phyloP scores from a whole-genome alignment of 2,888 invertebrate genomes.

The Stenurella melanura region DNA sequence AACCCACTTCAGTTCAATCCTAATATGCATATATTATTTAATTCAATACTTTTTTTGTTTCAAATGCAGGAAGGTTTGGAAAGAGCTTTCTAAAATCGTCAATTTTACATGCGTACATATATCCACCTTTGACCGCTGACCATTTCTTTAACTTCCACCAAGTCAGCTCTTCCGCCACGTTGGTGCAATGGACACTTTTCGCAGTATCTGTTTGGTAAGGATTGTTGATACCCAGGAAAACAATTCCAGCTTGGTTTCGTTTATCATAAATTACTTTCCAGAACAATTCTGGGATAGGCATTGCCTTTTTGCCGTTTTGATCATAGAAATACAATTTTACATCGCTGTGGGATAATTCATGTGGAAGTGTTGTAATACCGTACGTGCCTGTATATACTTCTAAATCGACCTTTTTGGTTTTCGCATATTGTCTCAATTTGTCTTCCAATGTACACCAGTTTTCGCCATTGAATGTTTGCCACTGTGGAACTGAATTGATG shows the following conservation, averaged over 20 bases:
- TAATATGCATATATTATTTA: slow-evolving; percentile 32
- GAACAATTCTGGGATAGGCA: slow-evolving; percentile 76
- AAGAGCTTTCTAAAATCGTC: slow-evolving; percentile 76
- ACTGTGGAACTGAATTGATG: slow-evolving; percentile 80
- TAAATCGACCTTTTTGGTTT: slow-evolving; percentile 57
- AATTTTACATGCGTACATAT: slow-evolving; percentile 79
- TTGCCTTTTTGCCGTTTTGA: slow-evolving; percentile 59
- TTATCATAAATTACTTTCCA: slow-evolving; percentile 79
- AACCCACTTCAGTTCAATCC: no score
- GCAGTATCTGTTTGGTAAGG: slow-evolving; percentile 70
- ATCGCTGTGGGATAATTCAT: slow-evolving; percentile 68
- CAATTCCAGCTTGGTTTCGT: slow-evolving; percentile 74
- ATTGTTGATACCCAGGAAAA: slow-evolving; percentile 79
- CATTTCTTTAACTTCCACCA: slow-evolving; percentile 77
- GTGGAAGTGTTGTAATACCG: slow-evolving; percentile 73
- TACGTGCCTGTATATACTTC: slow-evolving; percentile 65
- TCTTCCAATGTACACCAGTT: slow-evolving; percentile 76
- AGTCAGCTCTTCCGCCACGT: slow-evolving; percentile 76
- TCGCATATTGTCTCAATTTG: slow-evolving; percentile 72
- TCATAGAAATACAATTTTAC: slow-evolving; percentile 64
- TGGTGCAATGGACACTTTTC: slow-evolving; percentile 64
- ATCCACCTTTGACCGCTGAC: slow-evolving; percentile 74
- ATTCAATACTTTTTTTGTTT: slow-evolving; percentile 70
- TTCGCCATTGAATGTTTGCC: slow-evolving; percentile 78
- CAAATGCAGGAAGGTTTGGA: slow-evolving; percentile 75